Conservation (phyloP, 2,113 vertebrate genomes). For the Vulpes ferrilata region DNA sequence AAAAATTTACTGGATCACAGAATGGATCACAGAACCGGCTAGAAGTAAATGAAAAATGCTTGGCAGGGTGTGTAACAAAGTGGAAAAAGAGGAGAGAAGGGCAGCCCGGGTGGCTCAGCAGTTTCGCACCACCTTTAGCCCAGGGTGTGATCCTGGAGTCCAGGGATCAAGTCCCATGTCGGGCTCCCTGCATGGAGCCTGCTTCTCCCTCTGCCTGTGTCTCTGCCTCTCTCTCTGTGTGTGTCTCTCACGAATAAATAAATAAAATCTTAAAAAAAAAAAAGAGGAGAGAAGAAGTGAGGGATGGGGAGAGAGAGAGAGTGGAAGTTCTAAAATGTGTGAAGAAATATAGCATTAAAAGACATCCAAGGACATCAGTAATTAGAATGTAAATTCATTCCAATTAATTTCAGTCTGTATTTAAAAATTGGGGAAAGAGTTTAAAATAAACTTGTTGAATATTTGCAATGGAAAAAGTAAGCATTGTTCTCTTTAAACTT, state of each 20-base stretch:
- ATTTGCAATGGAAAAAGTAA: not conserved
- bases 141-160: too few relatives aligned
- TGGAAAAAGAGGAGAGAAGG: not conserved
- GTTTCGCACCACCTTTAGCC: too few relatives aligned
- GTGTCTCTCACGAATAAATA: too few relatives aligned
- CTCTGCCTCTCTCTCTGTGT: too few relatives aligned
- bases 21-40: not conserved
- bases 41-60: not conserved
- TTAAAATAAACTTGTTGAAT: not conserved
- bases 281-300: not conserved
- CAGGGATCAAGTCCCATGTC: too few relatives aligned
- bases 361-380: not conserved
- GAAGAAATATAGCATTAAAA: slow-evolving; percentile 2
- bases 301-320: not conserved
- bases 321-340: not conserved
- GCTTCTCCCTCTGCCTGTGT: too few relatives aligned
- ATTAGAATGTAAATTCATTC: not conserved
- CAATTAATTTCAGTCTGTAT: not conserved
- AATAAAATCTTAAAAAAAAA: not conserved
- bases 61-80: not conserved
- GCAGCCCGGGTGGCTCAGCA: too few relatives aligned
- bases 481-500: not conserved
- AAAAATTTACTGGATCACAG: not conserved
- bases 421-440: not conserved
- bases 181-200: too few relatives aligned